A percentile compares a stretch with the other conserved stretches of the same genome.
Evolutionary conservation across 2,888 invertebrate species (phyloP).

Genomic region (Lepetodrilus schrolli): DNA sequence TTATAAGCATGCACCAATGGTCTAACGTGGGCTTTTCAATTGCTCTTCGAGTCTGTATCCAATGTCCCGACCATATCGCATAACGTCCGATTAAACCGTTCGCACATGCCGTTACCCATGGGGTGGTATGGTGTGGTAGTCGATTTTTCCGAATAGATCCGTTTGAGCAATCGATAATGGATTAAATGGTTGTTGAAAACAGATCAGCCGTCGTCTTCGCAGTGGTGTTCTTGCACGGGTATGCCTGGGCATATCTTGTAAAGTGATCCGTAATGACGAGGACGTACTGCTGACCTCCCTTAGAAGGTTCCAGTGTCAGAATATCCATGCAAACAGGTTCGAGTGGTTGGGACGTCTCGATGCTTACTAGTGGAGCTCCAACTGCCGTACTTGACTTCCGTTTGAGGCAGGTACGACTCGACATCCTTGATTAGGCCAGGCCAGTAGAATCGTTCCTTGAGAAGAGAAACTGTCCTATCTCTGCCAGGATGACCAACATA

Average conservation of each 20-base stretch:
- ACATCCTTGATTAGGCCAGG: too few relatives aligned
- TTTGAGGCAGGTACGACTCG: background rate
- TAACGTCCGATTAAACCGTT: background rate
- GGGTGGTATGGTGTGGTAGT: too few relatives aligned
- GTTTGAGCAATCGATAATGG: background rate
- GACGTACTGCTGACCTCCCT: too few relatives aligned
- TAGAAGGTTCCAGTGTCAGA: background rate
- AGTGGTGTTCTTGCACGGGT: background rate
- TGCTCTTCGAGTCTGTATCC: too few relatives aligned
- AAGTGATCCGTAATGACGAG: too few relatives aligned
- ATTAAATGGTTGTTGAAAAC: background rate
- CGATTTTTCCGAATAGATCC: background rate
- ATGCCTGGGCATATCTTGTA: background rate
- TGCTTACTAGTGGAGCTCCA: background rate
- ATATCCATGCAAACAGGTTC: background rate
- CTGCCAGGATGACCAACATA: constrained; percentile 5
- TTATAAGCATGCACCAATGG: too few relatives aligned
- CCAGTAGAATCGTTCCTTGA: background rate
- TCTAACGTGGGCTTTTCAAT: too few relatives aligned
- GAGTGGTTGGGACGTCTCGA: background rate
- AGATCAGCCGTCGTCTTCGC: constrained; percentile 1
- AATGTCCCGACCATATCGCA: too few relatives aligned
- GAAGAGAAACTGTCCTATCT: background rate
- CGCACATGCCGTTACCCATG: background rate
- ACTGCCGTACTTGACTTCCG: background rate